These are phyloP conservation scores for Sylvicola fuscatus DNA, from an alignment of 2,888 invertebrate genomes.

Conservation along the genomic window DNA sequence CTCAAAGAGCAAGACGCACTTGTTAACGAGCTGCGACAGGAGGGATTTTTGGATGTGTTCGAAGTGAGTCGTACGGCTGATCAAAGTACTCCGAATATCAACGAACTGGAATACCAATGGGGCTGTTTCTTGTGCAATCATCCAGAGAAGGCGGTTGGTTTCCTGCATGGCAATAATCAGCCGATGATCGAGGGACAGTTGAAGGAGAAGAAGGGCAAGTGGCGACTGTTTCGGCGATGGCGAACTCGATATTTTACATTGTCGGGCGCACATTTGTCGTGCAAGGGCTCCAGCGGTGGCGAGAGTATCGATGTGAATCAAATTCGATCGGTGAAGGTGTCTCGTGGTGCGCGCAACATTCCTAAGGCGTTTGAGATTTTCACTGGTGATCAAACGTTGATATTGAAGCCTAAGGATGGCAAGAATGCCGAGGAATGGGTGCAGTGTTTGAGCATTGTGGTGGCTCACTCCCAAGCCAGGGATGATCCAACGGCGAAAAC, in stretches of 20 bases:
- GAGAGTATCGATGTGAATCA: conserved; percentile 80
- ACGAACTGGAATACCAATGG: conserved; percentile 39
- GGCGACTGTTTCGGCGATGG: conserved; percentile 82
- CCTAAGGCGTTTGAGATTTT: conserved; percentile 95
- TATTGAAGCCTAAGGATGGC: conserved; percentile 84
- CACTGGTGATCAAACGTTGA: conserved; percentile 78
- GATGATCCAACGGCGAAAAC: conserved; percentile 25
- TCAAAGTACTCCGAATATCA: conserved; percentile 24
- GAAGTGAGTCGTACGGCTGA: conserved; percentile 41
- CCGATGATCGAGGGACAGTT: conserved; percentile 81
- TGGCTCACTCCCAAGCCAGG: conserved; percentile 43
- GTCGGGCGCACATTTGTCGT: conserved; percentile 78
- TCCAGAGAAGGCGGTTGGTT: conserved; percentile 73
- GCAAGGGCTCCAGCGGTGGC: conserved; percentile 63
- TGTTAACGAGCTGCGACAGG: conserved; percentile 63
- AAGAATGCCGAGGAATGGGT: conserved; percentile 94
- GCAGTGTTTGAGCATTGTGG: conserved; percentile 81
- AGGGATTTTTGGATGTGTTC: conserved; percentile 85
- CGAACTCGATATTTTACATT: conserved; percentile 85
- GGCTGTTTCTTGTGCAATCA: conserved; percentile 87
- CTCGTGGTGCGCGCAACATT: conserved; percentile 74
- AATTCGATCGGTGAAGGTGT: conserved; percentile 86
- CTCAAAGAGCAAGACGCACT: conserved; percentile 76
- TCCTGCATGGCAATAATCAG: conserved; percentile 56
- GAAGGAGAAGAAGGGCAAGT: conserved; percentile 81